phyloP scores from a whole-genome alignment of 2,113 vertebrate genomes.

The Mirounga angustirostris region DNA sequence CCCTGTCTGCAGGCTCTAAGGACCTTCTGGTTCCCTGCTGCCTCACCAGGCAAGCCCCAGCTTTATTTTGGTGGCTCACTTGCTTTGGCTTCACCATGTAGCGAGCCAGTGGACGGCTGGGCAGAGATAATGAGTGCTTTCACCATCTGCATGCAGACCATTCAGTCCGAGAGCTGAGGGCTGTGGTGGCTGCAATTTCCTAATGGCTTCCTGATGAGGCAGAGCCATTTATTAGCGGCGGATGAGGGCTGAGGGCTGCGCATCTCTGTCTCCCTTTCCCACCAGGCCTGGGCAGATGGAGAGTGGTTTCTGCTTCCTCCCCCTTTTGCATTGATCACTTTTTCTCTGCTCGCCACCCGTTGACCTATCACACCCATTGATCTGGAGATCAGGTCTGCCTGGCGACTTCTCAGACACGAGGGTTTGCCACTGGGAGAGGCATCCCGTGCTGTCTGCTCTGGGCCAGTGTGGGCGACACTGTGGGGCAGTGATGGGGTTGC shows the following conservation, averaged over 20 bases:
- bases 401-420: constrained; percentile 62
- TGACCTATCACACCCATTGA: neutral
- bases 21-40: neutral
- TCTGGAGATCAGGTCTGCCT: constrained; percentile 62
- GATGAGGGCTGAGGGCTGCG: constrained; percentile 71
- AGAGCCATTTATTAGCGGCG: constrained; percentile 52
- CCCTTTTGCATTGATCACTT: neutral
- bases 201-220: constrained; percentile 86
- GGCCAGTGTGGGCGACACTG: constrained; percentile 46
- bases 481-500: constrained; percentile 51
- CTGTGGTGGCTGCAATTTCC: constrained; percentile 85
- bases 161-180: constrained; percentile 77
- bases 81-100: constrained; percentile 35
- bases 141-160: constrained; percentile 81
- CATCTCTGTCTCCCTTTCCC: constrained; percentile 45
- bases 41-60: neutral
- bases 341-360: neutral
- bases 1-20: neutral
- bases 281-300: constrained; percentile 68
- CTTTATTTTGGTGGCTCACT: constrained; percentile 62
- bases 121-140: constrained; percentile 84
- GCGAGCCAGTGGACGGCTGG: neutral
- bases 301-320: constrained; percentile 9
- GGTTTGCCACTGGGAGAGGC: neutral
- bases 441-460: neutral